phyloP scores from a whole-genome alignment of 2,113 vertebrate species.

The Actinemys pallida region DNA sequence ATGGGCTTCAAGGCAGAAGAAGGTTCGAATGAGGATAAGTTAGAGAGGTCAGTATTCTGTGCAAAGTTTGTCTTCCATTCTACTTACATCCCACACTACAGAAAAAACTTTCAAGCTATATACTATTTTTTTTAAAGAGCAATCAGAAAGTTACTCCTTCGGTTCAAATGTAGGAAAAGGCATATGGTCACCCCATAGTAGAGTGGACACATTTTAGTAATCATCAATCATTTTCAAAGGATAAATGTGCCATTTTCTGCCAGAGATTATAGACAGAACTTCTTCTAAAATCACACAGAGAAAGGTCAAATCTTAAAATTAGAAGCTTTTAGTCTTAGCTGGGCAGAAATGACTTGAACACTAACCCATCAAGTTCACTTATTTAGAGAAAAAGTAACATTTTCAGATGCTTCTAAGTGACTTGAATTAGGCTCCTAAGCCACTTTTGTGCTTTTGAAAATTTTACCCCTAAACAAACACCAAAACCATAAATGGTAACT shows the following conservation, averaged over 20 bases:
- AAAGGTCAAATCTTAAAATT: neutral
- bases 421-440: neutral
- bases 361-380: neutral
- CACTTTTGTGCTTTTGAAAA: neutral
- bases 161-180: neutral
- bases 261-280: neutral
- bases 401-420: neutral
- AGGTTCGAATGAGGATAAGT: neutral
- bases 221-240: neutral
- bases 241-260: neutral
- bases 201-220: neutral
- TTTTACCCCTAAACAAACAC: neutral
- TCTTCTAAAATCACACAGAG: neutral
- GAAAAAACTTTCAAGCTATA: neutral
- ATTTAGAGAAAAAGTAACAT: neutral
- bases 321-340: neutral
- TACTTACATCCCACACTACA: neutral
- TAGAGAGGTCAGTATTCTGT: neutral
- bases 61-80: neutral
- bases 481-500: neutral
- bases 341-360: neutral
- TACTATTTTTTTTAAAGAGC: neutral
- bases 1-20: neutral
- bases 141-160: neutral
- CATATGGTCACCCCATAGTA: neutral